Base-by-base conservation (phyloP, 2,113 vertebrate genomes). In the Rhea pennata region DNA sequence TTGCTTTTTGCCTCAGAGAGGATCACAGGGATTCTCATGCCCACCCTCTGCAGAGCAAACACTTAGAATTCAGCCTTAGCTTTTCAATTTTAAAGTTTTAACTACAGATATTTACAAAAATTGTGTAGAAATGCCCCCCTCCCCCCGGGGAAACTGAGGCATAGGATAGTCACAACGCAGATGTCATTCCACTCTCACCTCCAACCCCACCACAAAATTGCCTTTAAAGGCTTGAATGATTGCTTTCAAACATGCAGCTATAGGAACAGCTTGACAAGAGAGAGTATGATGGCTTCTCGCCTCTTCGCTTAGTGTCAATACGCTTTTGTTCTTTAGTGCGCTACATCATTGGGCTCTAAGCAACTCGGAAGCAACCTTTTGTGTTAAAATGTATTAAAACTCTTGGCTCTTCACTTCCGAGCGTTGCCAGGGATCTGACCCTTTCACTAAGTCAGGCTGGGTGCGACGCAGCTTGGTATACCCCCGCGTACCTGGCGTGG, bases 261-360 rank as follows among this genome's bases (percentile, higher is more conserved):
- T 15, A 67, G 69, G 36, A 88, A 11, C 2, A 56, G 31, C 31
- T 71, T 84, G 84, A 56, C 17, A 62, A 73, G 9, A 31, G 36
- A 10, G 72, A 31, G 5, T 61, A 23, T 66, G 58, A 46, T 48
- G 50, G 24, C 50, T 50, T 24, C n/a, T 40, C 33, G 6, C 12
- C 62, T 19, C 12, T 66, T 87, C 0, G 0, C 8, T 29, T 53
- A n/a, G 8, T 64, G 46, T 50, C 5, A 0, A 1, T 7, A 6
- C 27, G 61, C 12, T 27, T 17, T 19, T 78, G 11, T 19, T 61
- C 24, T 12, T 39, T 33, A 24, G 16, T 11, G 9, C 10, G 51
- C 85, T 61, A 15, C 20, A 12, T 0, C 0, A 2, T 6, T 13
- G 56, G 15, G 10, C 2, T 42, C 7, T 53, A 79, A n/a, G 22